phyloP scores from a whole-genome alignment of 2,113 vertebrate species.

The Lophura nycthemera region DNA sequence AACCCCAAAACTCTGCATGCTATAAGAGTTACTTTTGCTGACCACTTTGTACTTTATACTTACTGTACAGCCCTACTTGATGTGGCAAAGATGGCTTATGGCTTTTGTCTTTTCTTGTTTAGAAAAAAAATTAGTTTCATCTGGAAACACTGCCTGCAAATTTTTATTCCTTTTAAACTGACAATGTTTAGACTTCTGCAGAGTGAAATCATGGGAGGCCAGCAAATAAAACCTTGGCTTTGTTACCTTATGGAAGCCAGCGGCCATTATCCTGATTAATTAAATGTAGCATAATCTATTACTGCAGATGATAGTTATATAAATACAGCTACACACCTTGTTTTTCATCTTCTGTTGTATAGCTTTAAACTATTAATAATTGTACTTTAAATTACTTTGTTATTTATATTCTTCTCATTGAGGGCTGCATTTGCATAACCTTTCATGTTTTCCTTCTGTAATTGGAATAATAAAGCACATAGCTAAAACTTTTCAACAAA shows the following conservation, averaged over 20 bases:
- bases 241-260: background rate
- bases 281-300: background rate
- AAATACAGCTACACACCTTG: background rate
- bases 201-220: background rate
- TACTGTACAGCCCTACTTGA: background rate
- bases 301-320: background rate
- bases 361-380: conserved; percentile 7
- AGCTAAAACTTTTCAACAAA: background rate
- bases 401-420: background rate
- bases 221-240: background rate
- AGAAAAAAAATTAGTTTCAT: accelerated
- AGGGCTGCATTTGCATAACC: background rate
- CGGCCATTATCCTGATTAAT: background rate
- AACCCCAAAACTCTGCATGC: background rate
- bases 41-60: background rate
- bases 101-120: background rate
- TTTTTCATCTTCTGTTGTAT: conserved; percentile 6
- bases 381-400: conserved; percentile 14
- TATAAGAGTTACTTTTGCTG: background rate
- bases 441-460: conserved; percentile 2
- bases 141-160: background rate
- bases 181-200: accelerated
- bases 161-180: background rate
- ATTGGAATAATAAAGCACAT: background rate
- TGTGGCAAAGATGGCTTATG: background rate